These are phyloP conservation scores for Catalaphyllia jardinei DNA, from an alignment of 64 coral and sea anemone species.

Conservation along the genomic window DNA sequence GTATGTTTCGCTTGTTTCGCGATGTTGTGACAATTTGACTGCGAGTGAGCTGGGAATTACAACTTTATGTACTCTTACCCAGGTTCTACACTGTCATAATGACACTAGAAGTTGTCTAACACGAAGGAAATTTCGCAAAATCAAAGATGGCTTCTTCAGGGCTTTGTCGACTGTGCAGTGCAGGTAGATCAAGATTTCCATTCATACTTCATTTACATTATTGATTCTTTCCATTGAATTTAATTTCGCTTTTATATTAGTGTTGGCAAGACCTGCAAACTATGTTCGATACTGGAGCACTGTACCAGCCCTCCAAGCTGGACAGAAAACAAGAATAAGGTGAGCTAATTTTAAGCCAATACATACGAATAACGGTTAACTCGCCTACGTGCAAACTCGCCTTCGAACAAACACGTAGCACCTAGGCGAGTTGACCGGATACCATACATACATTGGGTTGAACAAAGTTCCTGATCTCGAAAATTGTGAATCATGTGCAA, in stretches of 20 bases:
- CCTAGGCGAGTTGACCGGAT: too few species aligned
- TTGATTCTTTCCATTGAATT: neutral
- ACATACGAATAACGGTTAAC: too few species aligned
- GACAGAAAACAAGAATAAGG: constrained; percentile 86
- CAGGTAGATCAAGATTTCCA: neutral
- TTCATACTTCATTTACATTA: neutral
- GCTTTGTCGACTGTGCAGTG: neutral
- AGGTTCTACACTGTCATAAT: neutral
- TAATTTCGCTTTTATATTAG: neutral
- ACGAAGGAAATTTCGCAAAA: neutral
- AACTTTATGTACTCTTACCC: neutral
- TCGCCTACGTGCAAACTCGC: too few species aligned
- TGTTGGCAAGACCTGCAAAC: constrained; percentile 2
- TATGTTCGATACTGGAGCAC: constrained; percentile 47
- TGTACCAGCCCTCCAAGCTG: constrained; percentile 29
- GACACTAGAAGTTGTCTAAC: constrained; percentile 12
- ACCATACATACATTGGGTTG: too few species aligned
- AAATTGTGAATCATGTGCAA: too few species aligned
- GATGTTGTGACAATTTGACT: neutral
- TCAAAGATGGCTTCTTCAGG: constrained; percentile 18
- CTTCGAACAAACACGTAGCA: too few species aligned
- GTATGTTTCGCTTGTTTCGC: too few species aligned
- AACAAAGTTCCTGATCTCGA: too few species aligned
- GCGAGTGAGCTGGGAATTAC: neutral
- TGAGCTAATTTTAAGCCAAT: constrained; percentile 21